A percentile compares a stretch with the other conserved stretches of the same genome.
phyloP scores from a whole-genome alignment of 2,888 invertebrate genomes.

The Calameuta idolon region DNA sequence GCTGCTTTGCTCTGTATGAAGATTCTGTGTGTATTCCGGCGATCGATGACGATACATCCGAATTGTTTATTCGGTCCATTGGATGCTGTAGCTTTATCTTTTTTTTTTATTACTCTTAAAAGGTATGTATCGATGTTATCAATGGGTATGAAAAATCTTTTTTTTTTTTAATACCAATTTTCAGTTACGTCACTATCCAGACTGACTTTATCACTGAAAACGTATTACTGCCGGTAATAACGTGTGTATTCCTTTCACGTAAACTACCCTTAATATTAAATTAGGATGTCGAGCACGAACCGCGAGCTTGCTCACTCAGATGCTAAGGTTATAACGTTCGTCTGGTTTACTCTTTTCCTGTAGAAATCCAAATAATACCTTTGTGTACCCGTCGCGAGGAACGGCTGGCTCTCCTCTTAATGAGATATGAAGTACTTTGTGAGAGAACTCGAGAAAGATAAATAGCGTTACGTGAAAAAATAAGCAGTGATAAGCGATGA shows the following conservation, averaged over 20 bases:
- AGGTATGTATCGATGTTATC: no score
- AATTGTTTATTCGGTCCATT: background rate
- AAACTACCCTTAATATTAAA: background rate
- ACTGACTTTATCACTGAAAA: background rate
- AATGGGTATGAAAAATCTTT: background rate
- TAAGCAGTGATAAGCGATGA: background rate
- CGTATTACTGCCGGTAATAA: background rate
- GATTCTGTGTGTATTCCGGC: background rate
- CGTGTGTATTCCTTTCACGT: background rate
- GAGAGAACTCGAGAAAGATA: background rate
- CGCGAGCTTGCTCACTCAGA: background rate
- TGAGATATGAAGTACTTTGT: background rate
- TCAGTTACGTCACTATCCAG: background rate
- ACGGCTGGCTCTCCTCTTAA: background rate
- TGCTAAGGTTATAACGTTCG: background rate
- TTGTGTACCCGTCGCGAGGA: background rate
- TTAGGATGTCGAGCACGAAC: background rate
- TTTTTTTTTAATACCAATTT: background rate
- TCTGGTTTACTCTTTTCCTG: background rate
- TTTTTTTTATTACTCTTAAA: background rate
- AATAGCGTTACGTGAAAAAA: background rate
- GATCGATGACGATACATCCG: background rate
- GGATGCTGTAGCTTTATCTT: background rate
- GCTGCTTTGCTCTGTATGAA: background rate
- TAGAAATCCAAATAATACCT: background rate